Evolutionary conservation across 2,797 vertebrate genomes (phyloP).

Genomic region (Nothura maculosa): DNA sequence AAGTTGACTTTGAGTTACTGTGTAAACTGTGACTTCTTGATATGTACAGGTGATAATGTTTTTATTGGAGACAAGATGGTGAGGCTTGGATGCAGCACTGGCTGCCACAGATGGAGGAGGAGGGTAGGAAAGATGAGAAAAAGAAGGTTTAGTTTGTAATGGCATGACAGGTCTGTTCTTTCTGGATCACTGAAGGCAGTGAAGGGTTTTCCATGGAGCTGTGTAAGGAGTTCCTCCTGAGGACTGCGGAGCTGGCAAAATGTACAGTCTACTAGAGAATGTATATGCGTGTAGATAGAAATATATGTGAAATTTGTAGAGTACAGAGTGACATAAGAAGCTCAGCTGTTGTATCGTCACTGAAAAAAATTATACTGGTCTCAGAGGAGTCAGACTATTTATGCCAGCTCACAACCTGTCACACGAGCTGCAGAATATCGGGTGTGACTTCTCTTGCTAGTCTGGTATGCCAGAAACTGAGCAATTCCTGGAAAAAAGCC

Average conservation of each 20-base stretch:
- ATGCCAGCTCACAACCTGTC: background rate
- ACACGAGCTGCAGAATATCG: fast-evolving
- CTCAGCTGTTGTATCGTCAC: background rate
- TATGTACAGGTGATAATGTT: background rate
- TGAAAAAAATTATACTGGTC: fast-evolving
- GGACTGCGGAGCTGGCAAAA: background rate
- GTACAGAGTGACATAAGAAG: background rate
- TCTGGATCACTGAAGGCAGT: background rate
- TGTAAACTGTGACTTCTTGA: background rate
- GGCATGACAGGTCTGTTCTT: background rate
- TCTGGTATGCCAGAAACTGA: background rate
- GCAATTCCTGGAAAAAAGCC: background rate
- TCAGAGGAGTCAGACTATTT: background rate
- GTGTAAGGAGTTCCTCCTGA: background rate
- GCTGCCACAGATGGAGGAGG: background rate
- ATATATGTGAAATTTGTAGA: background rate
- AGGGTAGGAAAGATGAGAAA: fast-evolving
- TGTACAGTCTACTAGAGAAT: background rate
- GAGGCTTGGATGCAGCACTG: background rate
- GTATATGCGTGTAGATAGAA: background rate
- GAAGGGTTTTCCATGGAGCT: background rate
- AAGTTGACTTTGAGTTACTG: fast-evolving
- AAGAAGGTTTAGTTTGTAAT: background rate
- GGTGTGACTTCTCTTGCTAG: background rate
- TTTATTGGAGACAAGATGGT: fast-evolving